Conservation (phyloP, 2,888 invertebrate genomes). For the Amblyjoppa fuscipennis region DNA sequence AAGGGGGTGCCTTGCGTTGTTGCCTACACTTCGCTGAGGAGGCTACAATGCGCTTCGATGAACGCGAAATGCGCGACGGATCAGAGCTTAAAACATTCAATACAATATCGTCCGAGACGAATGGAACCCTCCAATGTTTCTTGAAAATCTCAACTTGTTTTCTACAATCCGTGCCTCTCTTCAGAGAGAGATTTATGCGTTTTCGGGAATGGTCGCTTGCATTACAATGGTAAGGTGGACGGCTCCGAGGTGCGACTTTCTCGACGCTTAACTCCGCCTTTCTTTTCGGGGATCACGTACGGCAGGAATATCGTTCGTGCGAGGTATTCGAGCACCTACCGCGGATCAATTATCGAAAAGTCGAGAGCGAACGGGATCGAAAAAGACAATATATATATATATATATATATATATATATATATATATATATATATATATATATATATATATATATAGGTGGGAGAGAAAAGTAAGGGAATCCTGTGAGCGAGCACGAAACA, state of each 20-base stretch:
- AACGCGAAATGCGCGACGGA: slow-evolving; percentile 36
- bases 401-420: too few relatives aligned
- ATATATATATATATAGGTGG: background rate
- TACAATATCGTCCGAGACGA: slow-evolving; percentile 33
- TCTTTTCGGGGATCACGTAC: slow-evolving; percentile 45
- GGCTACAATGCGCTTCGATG: slow-evolving; percentile 67
- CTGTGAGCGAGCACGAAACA: slow-evolving; percentile 12
- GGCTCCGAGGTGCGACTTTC: slow-evolving; percentile 15
- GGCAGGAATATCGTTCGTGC: background rate
- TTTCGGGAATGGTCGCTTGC: background rate
- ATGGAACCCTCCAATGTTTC: slow-evolving; percentile 43
- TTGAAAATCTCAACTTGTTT: slow-evolving; percentile 47
- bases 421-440: slow-evolving; percentile 1
- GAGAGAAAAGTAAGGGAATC: slow-evolving; percentile 19
- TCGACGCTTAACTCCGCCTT: slow-evolving; percentile 24
- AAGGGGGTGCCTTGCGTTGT: slow-evolving; percentile 44
- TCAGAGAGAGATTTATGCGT: slow-evolving; percentile 56
- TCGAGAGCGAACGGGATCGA: background rate
- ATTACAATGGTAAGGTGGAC: background rate
- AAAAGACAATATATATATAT: slow-evolving; percentile 13
- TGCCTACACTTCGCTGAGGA: background rate
- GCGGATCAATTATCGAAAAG: slow-evolving; percentile 14
- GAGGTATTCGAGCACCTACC: background rate
- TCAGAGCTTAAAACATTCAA: slow-evolving; percentile 38
- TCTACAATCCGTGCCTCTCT: slow-evolving; percentile 50